These are phyloP conservation scores for Nothobranchius kuhntae DNA, from an alignment of 2,113 vertebrate genomes.

Conservation along the genomic window DNA sequence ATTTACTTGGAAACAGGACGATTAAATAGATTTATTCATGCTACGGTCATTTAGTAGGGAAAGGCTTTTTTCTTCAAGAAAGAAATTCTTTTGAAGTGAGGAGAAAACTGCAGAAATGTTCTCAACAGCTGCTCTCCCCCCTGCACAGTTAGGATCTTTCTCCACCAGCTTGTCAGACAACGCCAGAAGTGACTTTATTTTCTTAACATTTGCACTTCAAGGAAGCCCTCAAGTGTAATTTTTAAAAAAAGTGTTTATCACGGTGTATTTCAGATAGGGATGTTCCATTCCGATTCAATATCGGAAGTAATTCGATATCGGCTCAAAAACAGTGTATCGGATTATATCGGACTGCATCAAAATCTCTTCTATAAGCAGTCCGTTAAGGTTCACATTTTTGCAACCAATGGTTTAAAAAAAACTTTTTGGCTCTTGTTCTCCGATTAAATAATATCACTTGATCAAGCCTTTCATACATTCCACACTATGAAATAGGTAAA, in stretches of 20 bases:
- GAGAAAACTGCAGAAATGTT: constrained; percentile 63
- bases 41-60: constrained; percentile 43
- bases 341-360: no score
- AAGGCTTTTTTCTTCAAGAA: constrained; percentile 60
- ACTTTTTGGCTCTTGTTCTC: no score
- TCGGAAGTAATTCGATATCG: no score
- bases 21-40: constrained; percentile 72
- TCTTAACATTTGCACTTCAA: no score
- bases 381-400: no score
- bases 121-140: constrained; percentile 65
- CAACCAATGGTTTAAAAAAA: no score
- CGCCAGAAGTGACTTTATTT: constrained; percentile 70
- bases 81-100: constrained; percentile 61
- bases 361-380: no score
- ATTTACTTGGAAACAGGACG: constrained; percentile 63
- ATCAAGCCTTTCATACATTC: no score
- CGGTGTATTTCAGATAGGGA: constrained; percentile 28
- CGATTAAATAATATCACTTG: no score
- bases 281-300: no score
- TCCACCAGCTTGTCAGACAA: constrained; percentile 51
- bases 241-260: constrained; percentile 52
- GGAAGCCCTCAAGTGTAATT: constrained; percentile 16
- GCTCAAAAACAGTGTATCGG: no score
- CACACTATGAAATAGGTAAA: no score
- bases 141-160: constrained; percentile 59